Evolutionary conservation across 2,797 vertebrate species (phyloP).

Genomic region (Helicolenus hilgendorfi): DNA sequence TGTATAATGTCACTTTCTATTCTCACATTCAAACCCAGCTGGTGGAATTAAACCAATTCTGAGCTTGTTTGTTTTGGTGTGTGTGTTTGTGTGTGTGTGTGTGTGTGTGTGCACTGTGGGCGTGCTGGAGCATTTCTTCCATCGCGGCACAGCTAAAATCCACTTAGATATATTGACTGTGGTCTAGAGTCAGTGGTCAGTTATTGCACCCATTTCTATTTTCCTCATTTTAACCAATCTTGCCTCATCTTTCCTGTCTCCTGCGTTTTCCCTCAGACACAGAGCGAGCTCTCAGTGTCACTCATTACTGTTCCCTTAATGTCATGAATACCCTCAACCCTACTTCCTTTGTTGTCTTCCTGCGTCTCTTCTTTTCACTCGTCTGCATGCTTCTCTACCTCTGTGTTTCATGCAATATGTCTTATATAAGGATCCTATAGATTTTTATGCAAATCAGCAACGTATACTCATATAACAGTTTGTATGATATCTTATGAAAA

Average conservation of each 20-base stretch:
- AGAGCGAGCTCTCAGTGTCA: slow-evolving; percentile 34
- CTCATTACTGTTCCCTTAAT: slow-evolving; percentile 52
- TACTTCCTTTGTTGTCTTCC: slow-evolving; percentile 5
- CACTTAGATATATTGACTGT: slow-evolving; percentile 87
- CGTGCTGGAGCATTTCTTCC: slow-evolving; percentile 65
- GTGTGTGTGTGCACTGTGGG: slow-evolving; percentile 49
- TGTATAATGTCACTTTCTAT: slow-evolving; percentile 88
- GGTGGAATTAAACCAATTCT: slow-evolving; percentile 87
- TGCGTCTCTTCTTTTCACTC: neutral
- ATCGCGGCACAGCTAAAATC: slow-evolving; percentile 74
- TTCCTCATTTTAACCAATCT: slow-evolving; percentile 79
- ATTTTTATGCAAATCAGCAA: neutral
- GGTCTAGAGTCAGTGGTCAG: slow-evolving; percentile 85
- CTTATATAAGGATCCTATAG: neutral
- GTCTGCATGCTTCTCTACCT: neutral
- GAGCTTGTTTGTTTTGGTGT: slow-evolving; percentile 81
- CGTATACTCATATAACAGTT: too few relatives aligned
- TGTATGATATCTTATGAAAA: too few relatives aligned
- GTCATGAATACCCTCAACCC: slow-evolving; percentile 33
- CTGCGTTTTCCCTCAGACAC: slow-evolving; percentile 45
- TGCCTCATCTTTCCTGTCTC: slow-evolving; percentile 54
- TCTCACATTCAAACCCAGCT: slow-evolving; percentile 85
- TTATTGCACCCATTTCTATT: slow-evolving; percentile 83
- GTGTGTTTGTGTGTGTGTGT: slow-evolving; percentile 42
- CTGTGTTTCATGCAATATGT: slow-evolving; percentile 1